Base-by-base conservation (phyloP, 2,113 vertebrate species). In the Aplodontia rufa region DNA sequence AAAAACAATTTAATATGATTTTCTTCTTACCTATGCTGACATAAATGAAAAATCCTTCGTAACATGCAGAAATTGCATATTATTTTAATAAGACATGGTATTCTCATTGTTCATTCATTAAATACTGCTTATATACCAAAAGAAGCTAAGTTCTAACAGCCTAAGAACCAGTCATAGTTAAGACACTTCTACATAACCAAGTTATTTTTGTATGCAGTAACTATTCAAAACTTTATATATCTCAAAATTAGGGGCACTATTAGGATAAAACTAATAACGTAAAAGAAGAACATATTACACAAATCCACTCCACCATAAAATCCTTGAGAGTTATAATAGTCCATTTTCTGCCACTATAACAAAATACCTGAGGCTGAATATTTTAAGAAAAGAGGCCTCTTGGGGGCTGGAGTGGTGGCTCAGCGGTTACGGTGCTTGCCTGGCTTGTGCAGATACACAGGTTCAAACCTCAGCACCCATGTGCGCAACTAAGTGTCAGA, bases 41-140 rank as follows among this genome's bases (percentile, higher is more conserved):
- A 74, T 89, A 91, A 85, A 80, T 87, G 19, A 92, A 96, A 95
- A 85, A 37, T 55, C 6, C 85, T 78, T 91, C 86, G 30, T 40
- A 92, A 83, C 10, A 87, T 37, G 42, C 5, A 79, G 68, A 97
- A 94, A 90, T 89, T 37, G 35, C 16, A n/a, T 49, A 58, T 9
- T 92, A 84, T 24, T 90, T 90, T 87, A 93, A 91, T 47, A 75
- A 71, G 4, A 75, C 88, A 91, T 83, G 92, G 22, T 82, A 12
- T 64, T 81, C 19, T 85, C 13, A 87, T 42, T 82, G 35, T 88
- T 86, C 35, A 62, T 85, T 95, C 68, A 75, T 53, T 53, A 68
- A 91, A 75, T 89, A 85, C 6, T 83, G 37, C 5, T 55, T 86
- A n/a, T n/a, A n/a, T 93, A 51, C 5, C 49, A 81, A 66, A 88